Base-by-base conservation (phyloP, 1,140 invertebrate genomes). In the Scaptomyza graminum region DNA sequence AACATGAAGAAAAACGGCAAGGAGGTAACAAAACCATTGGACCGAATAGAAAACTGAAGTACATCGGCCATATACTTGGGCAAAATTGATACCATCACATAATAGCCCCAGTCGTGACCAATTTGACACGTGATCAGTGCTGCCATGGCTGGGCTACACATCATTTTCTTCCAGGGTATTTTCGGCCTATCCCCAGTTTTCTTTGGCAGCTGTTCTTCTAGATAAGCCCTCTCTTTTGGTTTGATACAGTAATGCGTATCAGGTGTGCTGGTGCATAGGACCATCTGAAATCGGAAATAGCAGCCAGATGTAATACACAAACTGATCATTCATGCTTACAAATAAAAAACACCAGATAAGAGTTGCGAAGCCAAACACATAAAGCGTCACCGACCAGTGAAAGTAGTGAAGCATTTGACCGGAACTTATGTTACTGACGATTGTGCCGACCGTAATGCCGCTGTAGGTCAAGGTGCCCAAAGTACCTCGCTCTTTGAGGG, bases 61-160 rank as follows among this genome's bases (percentile, higher is more conserved):
- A 90, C 79, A 47, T 90, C 68, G 8, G 46, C 16, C 51, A 90
- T 78, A 37, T 89, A 88, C 15, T 81, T 83, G 15, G 97, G 97
- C 1, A 98, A 93, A 79, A 97, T 95, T 1, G 95, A 96, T n/a
- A 98, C 94, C 92, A 98, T 94, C 1, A 96, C 97, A 80, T 96
- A 97, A 87, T 96, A 96, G 0, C 96, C 96, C 95, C 96, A 98
- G 90, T 97, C 96, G 84, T 97, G 96, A 0, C 84, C 82, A 63
- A 93, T 77, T 80, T 98, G 97, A 7, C 92, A 92, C 39, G 92
- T 90, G n/a, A 94, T 92, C 7, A 95, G 74, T 1, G 94, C 94
- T 91, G 93, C 93, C 31, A 95, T 76, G 0, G 93, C 93, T 5
- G 93, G 83, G 0, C 95, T 96, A 12, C 92, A 94, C 1, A 96